A percentile compares a stretch with the other conserved stretches of the same genome.
These are phyloP conservation scores for Hoplodrina ambigua DNA, from an alignment of 2,888 invertebrate genomes.

Conservation along the genomic window DNA sequence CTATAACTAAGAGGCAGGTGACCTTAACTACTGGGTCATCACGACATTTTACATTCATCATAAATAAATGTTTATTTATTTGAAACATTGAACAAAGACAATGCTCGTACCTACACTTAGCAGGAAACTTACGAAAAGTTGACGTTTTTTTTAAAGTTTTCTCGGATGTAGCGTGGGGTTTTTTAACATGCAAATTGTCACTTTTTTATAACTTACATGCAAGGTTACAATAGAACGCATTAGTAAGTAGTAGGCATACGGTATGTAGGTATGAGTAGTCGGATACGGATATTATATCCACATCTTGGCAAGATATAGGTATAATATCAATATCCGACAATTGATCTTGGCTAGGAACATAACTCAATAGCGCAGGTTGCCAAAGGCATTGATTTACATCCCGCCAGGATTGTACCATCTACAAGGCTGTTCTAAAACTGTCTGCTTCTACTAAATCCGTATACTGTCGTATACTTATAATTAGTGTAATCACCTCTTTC, in stretches of 20 bases:
- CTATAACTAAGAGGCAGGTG: too few relatives aligned
- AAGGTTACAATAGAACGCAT: constrained; percentile 14
- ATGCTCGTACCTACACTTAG: not conserved
- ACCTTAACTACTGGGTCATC: not conserved
- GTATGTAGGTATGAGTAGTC: constrained; percentile 3
- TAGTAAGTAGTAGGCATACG: not conserved
- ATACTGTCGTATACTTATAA: not conserved
- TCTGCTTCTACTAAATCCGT: not conserved
- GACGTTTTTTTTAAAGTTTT: constrained; percentile 9
- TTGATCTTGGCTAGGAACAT: constrained; percentile 20
- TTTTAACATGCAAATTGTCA: constrained; percentile 38
- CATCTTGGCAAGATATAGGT: constrained; percentile 14
- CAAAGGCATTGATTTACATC: constrained; percentile 26
- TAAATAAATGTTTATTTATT: too few relatives aligned
- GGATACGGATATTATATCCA: constrained; percentile 18
- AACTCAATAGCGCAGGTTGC: constrained; percentile 21
- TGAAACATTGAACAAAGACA: not conserved
- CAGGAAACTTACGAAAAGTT: constrained; percentile 20
- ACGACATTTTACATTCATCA: not conserved
- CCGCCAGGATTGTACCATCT: constrained; percentile 15
- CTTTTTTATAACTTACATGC: constrained; percentile 9
- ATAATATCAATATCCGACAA: not conserved
- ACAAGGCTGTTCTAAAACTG: constrained; percentile 19
- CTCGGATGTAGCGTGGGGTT: constrained; percentile 22
- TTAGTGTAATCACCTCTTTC: constrained; percentile 6